A percentile compares a stretch with the other conserved stretches of the same genome.
These are phyloP conservation scores for Lagopus muta DNA, from an alignment of 2,113 vertebrate genomes.

Conservation along the genomic window DNA sequence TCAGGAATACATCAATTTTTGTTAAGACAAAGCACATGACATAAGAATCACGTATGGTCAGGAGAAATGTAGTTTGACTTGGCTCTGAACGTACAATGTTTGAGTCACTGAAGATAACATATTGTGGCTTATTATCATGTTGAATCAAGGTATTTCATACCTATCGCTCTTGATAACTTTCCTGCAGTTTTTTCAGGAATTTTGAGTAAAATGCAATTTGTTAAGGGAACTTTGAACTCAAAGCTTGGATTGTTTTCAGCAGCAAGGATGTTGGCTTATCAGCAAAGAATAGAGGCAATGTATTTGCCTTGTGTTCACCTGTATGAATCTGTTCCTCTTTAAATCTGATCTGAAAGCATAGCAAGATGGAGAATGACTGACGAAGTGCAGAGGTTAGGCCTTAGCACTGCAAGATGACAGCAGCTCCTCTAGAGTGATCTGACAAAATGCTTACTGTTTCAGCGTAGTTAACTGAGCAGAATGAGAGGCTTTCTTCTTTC, in stretches of 20 bases:
- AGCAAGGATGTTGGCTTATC: neutral
- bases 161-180: neutral
- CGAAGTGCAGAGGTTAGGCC: neutral
- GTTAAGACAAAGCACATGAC: neutral
- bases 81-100: neutral
- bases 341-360: neutral
- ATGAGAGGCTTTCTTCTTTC: neutral
- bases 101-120: neutral
- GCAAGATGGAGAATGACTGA: neutral
- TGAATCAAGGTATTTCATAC: neutral
- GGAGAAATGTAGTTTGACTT: neutral
- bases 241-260: neutral
- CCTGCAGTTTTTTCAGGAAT: neutral
- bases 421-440: neutral
- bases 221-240: neutral
- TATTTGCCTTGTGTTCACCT: neutral
- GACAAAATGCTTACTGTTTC: neutral
- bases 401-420: neutral
- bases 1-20: neutral
- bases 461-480: neutral
- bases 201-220: neutral
- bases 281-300: neutral
- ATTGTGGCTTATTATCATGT: neutral
- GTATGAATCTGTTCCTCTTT: neutral
- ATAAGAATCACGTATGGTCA: neutral